Evolutionary conservation across 1,140 invertebrate species (phyloP), one percentile per base, ranked within the genome.

Genomic region (Pemphigus obesinymphae): DNA sequence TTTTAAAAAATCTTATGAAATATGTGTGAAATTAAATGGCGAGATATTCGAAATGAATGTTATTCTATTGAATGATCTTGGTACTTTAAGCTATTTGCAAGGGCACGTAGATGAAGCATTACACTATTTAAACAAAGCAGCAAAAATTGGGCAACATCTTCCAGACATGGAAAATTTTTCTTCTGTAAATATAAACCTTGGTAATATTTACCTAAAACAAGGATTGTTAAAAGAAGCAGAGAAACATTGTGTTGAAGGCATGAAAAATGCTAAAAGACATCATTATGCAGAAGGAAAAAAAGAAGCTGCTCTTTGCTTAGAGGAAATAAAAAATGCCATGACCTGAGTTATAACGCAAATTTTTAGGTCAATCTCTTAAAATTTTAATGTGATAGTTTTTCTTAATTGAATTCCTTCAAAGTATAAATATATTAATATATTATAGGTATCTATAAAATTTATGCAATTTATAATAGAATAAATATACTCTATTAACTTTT

Each of bases 1-100:
- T 83, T 91, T 96, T 85, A 88, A 90, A 66, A 90, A 91, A 86
- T 91, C 95, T 50, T 91, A 93, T 84, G 87, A 92, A 34, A 88
- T 92, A 83, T 93, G 92, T 82, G 23, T 85, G 5, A 83, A 84
- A 40, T 34, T 92, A 1, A 87, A 93, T 86, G 94, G 94, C 10
- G 85, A 90, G 82, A 86, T 91, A 11, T 90, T 91, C 84, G 91
- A 93, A 84, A 93, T 96, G 86, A 91, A 90, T 83, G 90, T 95
- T 26, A 87, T 95, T 31, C 88, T 97, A 53, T 86, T 97, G 10
- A 97, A 96, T 89, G 94, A 97, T 86, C 89, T 97, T 82, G 95
- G 93, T 50, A 93, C 92, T 63, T 89, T 94, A 15, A 91, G 90
- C 83, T 91, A 90, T 87, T 84, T 90, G 85, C 88, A 88, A 88